Base-by-base conservation (phyloP, 2,113 vertebrate species). In the Pampusana beccarii region DNA sequence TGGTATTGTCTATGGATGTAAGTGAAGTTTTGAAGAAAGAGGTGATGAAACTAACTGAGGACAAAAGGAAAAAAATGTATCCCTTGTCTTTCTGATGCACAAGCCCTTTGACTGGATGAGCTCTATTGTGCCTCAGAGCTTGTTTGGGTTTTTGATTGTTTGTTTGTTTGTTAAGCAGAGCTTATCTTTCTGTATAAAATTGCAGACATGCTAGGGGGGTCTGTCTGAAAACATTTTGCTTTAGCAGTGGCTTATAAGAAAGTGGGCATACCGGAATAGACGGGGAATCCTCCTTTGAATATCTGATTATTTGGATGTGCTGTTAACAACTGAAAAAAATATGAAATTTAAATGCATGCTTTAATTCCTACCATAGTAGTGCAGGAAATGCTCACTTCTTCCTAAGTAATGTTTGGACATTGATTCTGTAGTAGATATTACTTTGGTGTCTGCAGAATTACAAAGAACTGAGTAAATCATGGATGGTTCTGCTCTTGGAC, bases 351-450 rank as follows among this genome's bases (percentile, higher is more conserved):
- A 95, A 93, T 74, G 61, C 40, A 78, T 90, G 69, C 82, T 83
- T 94, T 93, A 94, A 95, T 97, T 96, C 96, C 96, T 95, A 96
- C 96, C 93, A 62, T 90, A 84, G 83, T 88, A 34, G 61, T 86
- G 88, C 92, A 96, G 95, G 92, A 91, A 97, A 95, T 46, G 6
- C 11, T 16, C 11, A 21, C 6, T 57, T 81, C 11, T 58, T 64
- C 33, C 18, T 9, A 0, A 61, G 5, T 29, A 60, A 23, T 58
- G 1, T 48, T 42, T 57, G 50, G 1, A 5, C 48, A 28, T 54
- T 73, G 19, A 10, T 75, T 72, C 38, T 71, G 21, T 34, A n/a
- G 31, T 5, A 42, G 38, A 25, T 7, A 24, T 31, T n/a, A 29
- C 13, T 62, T 83, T 56, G 28, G 5, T 34, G 80, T 81, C 57